A percentile compares a stretch with the other conserved stretches of the same genome.
phyloP scores from a whole-genome alignment of 2,797 vertebrate genomes.

The Neostethus bicornis region DNA sequence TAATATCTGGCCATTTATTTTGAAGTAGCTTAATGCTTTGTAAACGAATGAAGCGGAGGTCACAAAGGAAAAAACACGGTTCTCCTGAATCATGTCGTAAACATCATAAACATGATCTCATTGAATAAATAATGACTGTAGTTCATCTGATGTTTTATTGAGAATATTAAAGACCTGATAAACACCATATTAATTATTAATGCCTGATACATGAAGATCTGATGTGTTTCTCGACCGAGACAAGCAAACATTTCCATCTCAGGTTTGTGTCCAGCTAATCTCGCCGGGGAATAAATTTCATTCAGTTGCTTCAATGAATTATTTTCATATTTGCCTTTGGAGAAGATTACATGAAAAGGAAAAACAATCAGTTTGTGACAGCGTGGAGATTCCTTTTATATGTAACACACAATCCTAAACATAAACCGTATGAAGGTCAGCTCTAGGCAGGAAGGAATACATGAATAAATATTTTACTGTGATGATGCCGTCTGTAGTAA shows the following conservation, averaged over 20 bases:
- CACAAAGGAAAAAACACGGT: too few relatives aligned
- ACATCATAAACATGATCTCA: too few relatives aligned
- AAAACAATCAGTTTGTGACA: slow-evolving; percentile 27
- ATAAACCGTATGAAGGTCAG: slow-evolving; percentile 35
- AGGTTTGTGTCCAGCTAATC: slow-evolving; percentile 8
- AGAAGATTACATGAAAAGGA: slow-evolving; percentile 23
- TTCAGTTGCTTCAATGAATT: background rate
- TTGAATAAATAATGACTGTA: too few relatives aligned
- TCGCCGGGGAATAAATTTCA: slow-evolving; percentile 15
- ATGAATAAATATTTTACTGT: slow-evolving; percentile 56
- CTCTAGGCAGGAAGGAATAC: slow-evolving; percentile 40
- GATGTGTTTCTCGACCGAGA: background rate
- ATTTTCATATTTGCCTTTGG: slow-evolving; percentile 6
- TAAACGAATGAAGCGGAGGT: too few relatives aligned
- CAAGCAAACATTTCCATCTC: slow-evolving; percentile 5
- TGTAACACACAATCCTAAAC: slow-evolving; percentile 28
- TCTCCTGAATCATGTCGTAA: too few relatives aligned
- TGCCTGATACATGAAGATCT: too few relatives aligned
- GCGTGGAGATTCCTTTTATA: slow-evolving; percentile 22
- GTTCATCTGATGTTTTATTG: too few relatives aligned
- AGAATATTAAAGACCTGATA: too few relatives aligned
- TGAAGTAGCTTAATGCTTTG: too few relatives aligned
- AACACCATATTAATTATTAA: too few relatives aligned
- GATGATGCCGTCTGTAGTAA: slow-evolving; percentile 20
- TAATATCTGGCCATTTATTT: too few relatives aligned